Conservation (phyloP, 2,797 vertebrate genomes). For the Pseudotriccus pelzelni region DNA sequence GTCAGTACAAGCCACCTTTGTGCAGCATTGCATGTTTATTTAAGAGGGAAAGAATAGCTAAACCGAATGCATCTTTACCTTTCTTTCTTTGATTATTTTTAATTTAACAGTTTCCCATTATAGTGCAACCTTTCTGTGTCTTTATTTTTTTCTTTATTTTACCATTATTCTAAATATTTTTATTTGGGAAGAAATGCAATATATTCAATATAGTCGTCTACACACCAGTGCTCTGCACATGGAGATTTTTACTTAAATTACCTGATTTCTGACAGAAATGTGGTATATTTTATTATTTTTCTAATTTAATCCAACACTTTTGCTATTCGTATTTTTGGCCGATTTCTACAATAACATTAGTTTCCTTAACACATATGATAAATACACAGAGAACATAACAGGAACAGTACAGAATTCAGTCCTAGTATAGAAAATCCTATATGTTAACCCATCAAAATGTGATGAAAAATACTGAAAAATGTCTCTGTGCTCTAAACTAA, state of each 20-base stretch:
- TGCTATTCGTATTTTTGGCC: neutral
- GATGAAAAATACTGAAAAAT: neutral
- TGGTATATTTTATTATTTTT: neutral
- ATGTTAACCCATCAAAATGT: neutral
- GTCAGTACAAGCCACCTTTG: neutral
- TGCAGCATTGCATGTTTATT: neutral
- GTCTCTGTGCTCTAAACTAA: neutral
- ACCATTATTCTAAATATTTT: neutral
- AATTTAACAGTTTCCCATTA: neutral
- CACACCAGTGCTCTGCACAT: accelerated
- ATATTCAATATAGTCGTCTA: neutral
- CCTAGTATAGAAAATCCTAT: neutral
- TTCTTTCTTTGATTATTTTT: neutral
- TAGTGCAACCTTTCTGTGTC: neutral
- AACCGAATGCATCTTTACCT: neutral
- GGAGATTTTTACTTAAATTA: neutral
- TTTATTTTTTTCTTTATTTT: neutral
- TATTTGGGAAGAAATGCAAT: neutral
- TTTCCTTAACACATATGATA: neutral
- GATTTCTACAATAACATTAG: neutral
- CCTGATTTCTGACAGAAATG: neutral
- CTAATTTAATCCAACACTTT: neutral
- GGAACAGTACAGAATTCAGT: neutral
- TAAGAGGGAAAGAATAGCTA: neutral
- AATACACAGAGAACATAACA: neutral